These are phyloP conservation scores for Drosophila ezoana DNA, from an alignment of 2,888 invertebrate genomes.

Conservation along the genomic window DNA sequence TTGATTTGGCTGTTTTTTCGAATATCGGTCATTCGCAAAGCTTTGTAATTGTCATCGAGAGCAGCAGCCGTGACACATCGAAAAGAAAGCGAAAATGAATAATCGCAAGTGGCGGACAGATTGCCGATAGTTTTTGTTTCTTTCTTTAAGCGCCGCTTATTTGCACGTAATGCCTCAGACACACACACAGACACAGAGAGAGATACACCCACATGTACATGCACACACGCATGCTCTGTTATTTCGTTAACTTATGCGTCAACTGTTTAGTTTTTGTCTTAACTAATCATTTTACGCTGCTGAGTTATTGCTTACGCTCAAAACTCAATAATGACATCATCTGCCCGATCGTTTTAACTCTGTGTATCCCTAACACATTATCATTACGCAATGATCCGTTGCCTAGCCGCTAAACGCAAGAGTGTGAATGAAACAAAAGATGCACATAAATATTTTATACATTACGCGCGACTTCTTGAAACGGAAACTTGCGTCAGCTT, in stretches of 20 bases:
- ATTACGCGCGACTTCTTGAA: slow-evolving; percentile 38
- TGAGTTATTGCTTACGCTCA: slow-evolving; percentile 62
- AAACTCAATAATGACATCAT: slow-evolving; percentile 51
- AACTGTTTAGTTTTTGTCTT: slow-evolving; percentile 39
- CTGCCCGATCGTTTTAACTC: slow-evolving; percentile 22
- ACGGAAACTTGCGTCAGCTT: slow-evolving; percentile 53
- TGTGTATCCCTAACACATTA: slow-evolving; percentile 39
- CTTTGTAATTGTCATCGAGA: slow-evolving; percentile 62
- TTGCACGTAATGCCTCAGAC: slow-evolving; percentile 34
- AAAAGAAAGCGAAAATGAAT: slow-evolving; percentile 62
- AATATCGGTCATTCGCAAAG: slow-evolving; percentile 55
- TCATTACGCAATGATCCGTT: slow-evolving; percentile 52
- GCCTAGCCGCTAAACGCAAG: slow-evolving; percentile 20
- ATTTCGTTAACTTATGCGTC: slow-evolving; percentile 42
- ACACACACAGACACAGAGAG: not conserved
- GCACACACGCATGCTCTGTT: slow-evolving; percentile 3
- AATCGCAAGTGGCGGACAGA: slow-evolving; percentile 42
- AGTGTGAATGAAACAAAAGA: not conserved
- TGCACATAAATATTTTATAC: slow-evolving; percentile 25
- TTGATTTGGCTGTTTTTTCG: slow-evolving; percentile 23
- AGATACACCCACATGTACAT: not conserved
- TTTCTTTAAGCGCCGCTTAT: slow-evolving; percentile 27
- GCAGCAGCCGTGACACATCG: slow-evolving; percentile 56
- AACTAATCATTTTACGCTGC: slow-evolving; percentile 54
- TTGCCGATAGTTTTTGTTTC: slow-evolving; percentile 4